These are phyloP conservation scores for Sterrhoptilus dennistouni DNA, from an alignment of 2,113 vertebrate genomes.

Conservation along the genomic window DNA sequence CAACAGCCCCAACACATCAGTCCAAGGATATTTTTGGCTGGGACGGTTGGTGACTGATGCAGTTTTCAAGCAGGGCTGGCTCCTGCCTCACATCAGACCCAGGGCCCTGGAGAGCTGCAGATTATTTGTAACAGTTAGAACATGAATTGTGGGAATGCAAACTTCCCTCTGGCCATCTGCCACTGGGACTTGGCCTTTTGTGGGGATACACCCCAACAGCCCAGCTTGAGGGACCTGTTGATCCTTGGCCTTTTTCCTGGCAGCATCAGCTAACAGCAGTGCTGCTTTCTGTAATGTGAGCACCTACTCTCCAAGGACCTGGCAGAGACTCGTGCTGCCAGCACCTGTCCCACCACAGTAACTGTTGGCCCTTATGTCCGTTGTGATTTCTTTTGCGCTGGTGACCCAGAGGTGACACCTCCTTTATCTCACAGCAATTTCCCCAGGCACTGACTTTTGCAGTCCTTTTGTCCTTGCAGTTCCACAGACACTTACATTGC, in stretches of 20 bases:
- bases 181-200: background rate
- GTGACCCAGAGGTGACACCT: background rate
- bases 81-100: fast-evolving
- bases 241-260: background rate
- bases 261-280: background rate
- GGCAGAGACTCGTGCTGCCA: background rate
- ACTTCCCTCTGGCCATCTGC: slow-evolving; percentile 35
- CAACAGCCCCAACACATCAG: background rate
- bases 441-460: background rate
- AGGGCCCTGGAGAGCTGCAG: background rate
- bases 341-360: fast-evolving
- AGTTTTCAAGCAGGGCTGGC: background rate
- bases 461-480: background rate
- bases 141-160: background rate
- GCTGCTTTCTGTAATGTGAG: background rate
- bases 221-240: background rate
- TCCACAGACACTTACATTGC: background rate
- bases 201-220: background rate
- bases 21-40: background rate
- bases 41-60: background rate
- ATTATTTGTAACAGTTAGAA: background rate
- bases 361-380: background rate
- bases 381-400: fast-evolving
- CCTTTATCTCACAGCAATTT: background rate
- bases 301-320: background rate